Evolutionary conservation across 92 coral and sea anemone genomes (phyloP).

Genomic region (Hydrozoanthus gracilis): DNA sequence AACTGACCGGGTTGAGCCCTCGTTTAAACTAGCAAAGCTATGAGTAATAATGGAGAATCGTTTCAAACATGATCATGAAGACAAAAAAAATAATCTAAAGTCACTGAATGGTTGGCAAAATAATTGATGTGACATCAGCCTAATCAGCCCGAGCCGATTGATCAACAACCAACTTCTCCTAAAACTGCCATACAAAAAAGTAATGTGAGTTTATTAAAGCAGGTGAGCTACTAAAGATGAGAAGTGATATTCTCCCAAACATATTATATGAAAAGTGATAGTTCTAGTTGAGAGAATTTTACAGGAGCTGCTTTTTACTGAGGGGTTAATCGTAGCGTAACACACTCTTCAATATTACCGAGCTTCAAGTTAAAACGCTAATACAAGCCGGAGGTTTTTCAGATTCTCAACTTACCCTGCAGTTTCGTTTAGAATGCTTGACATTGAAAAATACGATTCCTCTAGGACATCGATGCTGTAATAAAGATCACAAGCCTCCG

Average conservation of each 20-base stretch:
- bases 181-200: no score
- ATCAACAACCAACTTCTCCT: no score
- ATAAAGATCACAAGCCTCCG: neutral
- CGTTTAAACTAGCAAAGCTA: conserved; percentile 76
- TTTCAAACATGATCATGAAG: neutral
- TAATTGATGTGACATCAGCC: neutral
- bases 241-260: no score
- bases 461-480: conserved; percentile 70
- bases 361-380: neutral
- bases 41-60: neutral
- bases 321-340: neutral
- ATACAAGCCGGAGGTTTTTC: neutral
- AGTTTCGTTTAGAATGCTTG: conserved; percentile 82
- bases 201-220: no score
- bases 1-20: conserved; percentile 78
- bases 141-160: neutral
- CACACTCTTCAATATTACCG: no score
- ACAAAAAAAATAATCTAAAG: neutral
- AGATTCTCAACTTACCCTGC: conserved; percentile 71
- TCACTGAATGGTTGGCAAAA: neutral
- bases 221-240: no score
- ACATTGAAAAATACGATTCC: conserved; percentile 73
- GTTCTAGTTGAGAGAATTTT: neutral
- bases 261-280: no score
- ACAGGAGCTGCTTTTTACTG: neutral